Evolutionary conservation across 2,888 invertebrate species (phyloP), one percentile per base, ranked within the genome.

Genomic region (Xiphydria camelus): DNA sequence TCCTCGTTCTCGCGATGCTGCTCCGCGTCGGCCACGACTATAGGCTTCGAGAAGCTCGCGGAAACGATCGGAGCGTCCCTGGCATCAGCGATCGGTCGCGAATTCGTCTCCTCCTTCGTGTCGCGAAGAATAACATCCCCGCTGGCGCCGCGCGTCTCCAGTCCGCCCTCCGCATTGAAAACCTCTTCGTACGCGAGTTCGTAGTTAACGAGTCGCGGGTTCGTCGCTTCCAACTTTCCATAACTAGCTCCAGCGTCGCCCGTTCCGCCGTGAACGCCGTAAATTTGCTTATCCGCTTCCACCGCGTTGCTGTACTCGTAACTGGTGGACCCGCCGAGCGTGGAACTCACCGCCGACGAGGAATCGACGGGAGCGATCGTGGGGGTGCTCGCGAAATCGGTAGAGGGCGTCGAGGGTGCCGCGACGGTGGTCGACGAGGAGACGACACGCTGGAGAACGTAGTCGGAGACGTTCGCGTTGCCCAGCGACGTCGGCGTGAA

Each of bases 11-110:
- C 55, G 46, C 51, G 49, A 17, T 42, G 60, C 14, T 55, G 42
- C 18, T 47, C 35, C 1, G 31, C 20, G 31, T 75, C 74, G 1
- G 68, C 61, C 1, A 75, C 74, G 1, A 75, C 60, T 10, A 74
- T 75, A 4, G 75, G 75, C 9, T 63, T 66, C 1, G 59, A 56
- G 21, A 70, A 66, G 34, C 29, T 15, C 32, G 29, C 23, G 15
- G 44, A 14, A 4, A 9, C 42, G 32, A 41, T 41, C 39, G 42
- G 47, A 45, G 4, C 39, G 25, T 26, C 22, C 36, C 10, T 47
- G 44, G 3, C 41, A 25, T 46, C 26, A 36, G 38, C 26, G 33
- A 21, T 41, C 1, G 36, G 18, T 4, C 44, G 49, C 3, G 46
- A 33, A 1, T 22, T 41, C 9, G 31, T 41, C 12, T 38, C 6